These are phyloP conservation scores for Eidolon dupreanum DNA, from an alignment of 2,797 vertebrate genomes.

Conservation along the genomic window DNA sequence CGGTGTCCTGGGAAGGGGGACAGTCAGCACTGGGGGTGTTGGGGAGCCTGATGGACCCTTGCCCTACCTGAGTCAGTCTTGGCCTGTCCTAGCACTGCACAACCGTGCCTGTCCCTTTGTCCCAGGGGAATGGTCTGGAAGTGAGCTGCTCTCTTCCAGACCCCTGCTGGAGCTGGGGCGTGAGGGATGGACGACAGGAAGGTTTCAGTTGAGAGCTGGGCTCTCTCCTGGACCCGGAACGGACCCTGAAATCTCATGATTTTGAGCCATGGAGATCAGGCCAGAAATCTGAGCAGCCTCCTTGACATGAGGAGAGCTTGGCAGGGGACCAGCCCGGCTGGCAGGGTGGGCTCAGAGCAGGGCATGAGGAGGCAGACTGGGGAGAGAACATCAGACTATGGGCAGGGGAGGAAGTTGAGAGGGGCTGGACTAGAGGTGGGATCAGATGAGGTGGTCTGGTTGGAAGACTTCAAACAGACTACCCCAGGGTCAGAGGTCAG, in stretches of 20 bases:
- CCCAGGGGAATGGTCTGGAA: background rate
- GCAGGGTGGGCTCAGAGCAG: background rate
- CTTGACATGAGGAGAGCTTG: background rate
- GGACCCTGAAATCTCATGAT: background rate
- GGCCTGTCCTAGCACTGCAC: background rate
- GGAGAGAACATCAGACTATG: background rate
- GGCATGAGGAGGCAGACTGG: background rate
- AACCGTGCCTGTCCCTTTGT: background rate
- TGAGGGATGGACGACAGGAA: background rate
- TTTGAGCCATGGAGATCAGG: background rate
- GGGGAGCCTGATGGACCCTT: background rate
- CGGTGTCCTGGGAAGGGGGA: conserved; percentile 89
- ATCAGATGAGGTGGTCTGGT: background rate
- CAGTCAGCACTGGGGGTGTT: background rate
- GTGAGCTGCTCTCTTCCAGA: background rate
- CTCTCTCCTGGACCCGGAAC: background rate
- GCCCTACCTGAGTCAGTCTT: background rate
- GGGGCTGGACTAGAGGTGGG: background rate
- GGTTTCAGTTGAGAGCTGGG: background rate
- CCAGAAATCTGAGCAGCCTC: background rate
- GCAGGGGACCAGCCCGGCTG: background rate
- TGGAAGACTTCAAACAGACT: conserved; percentile 8
- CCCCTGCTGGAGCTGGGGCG: no score
- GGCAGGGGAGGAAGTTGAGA: background rate
- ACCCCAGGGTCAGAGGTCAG: conserved; percentile 45